Conservation (phyloP, 2,888 invertebrate species). For the Biston betularia region DNA sequence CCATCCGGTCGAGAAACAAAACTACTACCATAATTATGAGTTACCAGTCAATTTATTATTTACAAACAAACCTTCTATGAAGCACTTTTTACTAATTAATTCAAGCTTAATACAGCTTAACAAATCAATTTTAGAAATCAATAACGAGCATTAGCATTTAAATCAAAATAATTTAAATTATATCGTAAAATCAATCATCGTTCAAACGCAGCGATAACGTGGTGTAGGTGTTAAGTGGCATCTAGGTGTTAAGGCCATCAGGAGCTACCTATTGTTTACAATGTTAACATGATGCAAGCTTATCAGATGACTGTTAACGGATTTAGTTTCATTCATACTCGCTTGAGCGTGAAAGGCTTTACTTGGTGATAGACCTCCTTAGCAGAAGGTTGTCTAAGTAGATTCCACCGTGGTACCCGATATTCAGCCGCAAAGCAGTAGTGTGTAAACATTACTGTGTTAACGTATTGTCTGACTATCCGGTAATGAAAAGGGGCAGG, state of each 20-base stretch:
- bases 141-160: conserved; percentile 24
- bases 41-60: too few relatives aligned
- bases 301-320: conserved; percentile 14
- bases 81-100: background rate
- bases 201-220: conserved; percentile 15
- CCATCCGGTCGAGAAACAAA: too few relatives aligned
- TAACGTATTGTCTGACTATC: too few relatives aligned
- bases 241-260: conserved; percentile 34
- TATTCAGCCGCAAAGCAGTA: too few relatives aligned
- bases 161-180: conserved; percentile 17
- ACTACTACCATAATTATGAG: too few relatives aligned
- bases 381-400: too few relatives aligned
- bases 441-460: too few relatives aligned
- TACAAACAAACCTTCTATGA: background rate
- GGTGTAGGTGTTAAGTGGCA: conserved; percentile 24
- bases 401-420: too few relatives aligned
- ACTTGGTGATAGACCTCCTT: too few relatives aligned
- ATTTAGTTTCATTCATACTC: conserved; percentile 1
- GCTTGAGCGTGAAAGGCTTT: too few relatives aligned
- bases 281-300: conserved; percentile 11
- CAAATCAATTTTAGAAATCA: conserved; percentile 22
- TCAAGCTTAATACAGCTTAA: conserved; percentile 2
- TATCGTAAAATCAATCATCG: conserved; percentile 22
- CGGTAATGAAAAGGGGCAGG: too few relatives aligned
- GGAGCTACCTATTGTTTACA: conserved; percentile 26